phyloP scores from a whole-genome alignment of 2,888 invertebrate species.

The Mystacides longicornis region DNA sequence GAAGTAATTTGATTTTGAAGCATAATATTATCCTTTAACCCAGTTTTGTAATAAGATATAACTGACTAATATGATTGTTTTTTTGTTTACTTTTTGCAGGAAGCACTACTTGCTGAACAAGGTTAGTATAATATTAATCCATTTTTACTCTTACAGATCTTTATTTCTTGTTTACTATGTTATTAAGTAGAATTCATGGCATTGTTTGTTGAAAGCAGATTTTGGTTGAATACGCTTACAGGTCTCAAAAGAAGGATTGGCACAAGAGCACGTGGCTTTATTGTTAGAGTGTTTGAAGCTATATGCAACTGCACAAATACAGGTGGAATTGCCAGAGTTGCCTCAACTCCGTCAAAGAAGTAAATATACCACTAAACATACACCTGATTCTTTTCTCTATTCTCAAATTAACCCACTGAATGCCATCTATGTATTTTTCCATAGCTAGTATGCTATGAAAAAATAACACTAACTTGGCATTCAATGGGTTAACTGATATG shows the following conservation, averaged over 20 bases:
- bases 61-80: neutral
- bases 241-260: constrained; percentile 52
- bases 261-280: constrained; percentile 51
- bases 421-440: too few relatives aligned
- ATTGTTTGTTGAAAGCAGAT: neutral
- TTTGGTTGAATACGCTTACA: constrained; percentile 23
- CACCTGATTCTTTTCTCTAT: too few relatives aligned
- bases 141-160: neutral
- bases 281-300: constrained; percentile 54
- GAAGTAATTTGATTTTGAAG: neutral
- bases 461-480: too few relatives aligned
- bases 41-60: too few relatives aligned
- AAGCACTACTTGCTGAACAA: constrained; percentile 21
- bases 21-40: too few relatives aligned
- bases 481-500: too few relatives aligned
- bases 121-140: constrained; percentile 17
- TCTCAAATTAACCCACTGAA: too few relatives aligned
- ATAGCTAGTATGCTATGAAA: too few relatives aligned
- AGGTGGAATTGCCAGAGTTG: constrained; percentile 40
- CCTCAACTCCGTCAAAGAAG: constrained; percentile 21
- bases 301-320: constrained; percentile 59
- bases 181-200: too few relatives aligned
- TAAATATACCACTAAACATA: too few relatives aligned
- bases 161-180: neutral
- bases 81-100: constrained; percentile 22